phyloP scores from a whole-genome alignment of 2,888 invertebrate genomes.

The Pinctada fucata region DNA sequence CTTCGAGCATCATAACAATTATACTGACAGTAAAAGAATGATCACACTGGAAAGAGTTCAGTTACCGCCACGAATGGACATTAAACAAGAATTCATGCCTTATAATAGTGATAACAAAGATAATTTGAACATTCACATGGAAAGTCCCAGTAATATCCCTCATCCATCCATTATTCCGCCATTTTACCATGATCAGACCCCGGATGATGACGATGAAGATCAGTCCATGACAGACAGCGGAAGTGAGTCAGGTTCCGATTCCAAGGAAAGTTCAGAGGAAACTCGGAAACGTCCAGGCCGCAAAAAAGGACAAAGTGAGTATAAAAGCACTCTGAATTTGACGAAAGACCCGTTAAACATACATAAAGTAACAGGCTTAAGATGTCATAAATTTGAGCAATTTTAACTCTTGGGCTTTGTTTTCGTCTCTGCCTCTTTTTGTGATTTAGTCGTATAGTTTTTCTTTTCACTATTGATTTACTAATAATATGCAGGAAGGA shows the following conservation, averaged over 20 bases:
- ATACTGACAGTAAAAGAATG: slow-evolving; percentile 11
- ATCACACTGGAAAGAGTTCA: slow-evolving; percentile 22
- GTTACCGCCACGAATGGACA: background rate
- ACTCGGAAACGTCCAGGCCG: slow-evolving; percentile 63
- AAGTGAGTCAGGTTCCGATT: slow-evolving; percentile 23
- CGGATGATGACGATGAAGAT: slow-evolving; percentile 18
- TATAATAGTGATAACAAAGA: background rate
- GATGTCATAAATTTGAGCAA: no score
- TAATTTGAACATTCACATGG: slow-evolving; percentile 1
- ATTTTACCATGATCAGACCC: slow-evolving; percentile 12
- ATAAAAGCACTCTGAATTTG: background rate
- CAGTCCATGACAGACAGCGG: slow-evolving; percentile 17
- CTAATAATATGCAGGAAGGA: no score
- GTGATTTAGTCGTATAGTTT: no score
- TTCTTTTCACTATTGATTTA: no score
- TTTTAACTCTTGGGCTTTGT: no score
- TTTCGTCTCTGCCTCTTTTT: no score
- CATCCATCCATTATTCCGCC: slow-evolving; percentile 29
- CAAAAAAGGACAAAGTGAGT: slow-evolving; percentile 68
- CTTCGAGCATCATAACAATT: slow-evolving; percentile 1
- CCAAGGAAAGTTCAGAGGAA: slow-evolving; percentile 21
- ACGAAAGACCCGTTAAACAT: no score
- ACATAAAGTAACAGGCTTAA: no score
- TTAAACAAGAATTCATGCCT: background rate
- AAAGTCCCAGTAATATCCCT: slow-evolving; percentile 10